Percentiles rank a stretch among this genome's conserved stretches.
Conservation (phyloP, 2,888 invertebrate genomes). For the Lampropteryx suffumata region DNA sequence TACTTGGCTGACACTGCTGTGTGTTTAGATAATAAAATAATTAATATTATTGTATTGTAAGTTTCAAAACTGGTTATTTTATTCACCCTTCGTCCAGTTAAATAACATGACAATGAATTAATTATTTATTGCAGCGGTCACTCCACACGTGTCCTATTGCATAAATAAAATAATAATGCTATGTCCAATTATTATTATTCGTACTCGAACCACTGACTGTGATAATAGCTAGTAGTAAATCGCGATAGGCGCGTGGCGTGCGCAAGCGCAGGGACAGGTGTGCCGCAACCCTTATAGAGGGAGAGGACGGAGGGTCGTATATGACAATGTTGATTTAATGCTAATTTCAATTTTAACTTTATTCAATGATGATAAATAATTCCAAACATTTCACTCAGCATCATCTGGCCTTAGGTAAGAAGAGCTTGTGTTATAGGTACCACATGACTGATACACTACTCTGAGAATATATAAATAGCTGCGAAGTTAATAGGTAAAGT, state of each 20-base stretch:
- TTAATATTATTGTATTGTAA: no score
- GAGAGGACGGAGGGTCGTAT: conserved; percentile 43
- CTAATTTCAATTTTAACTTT: conserved; percentile 24
- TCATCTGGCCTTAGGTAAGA: no score
- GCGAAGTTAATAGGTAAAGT: no score
- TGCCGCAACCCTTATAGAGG: conserved; percentile 40
- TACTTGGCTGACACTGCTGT: no score
- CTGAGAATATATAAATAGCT: no score
- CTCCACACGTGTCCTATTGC: conserved; percentile 36
- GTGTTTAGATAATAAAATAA: no score
- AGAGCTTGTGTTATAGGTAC: no score
- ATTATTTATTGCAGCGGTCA: conserved; percentile 31
- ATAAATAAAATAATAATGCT: conserved; percentile 40
- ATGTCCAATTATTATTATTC: conserved; percentile 7
- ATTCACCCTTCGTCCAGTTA: neutral
- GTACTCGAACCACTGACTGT: conserved; percentile 1
- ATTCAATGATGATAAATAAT: no score
- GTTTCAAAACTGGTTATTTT: no score
- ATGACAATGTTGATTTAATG: conserved; percentile 32
- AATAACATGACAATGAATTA: conserved; percentile 32
- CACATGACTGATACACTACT: no score
- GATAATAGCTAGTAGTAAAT: conserved; percentile 43
- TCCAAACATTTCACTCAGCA: no score
- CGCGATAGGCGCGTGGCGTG: conserved; percentile 49
- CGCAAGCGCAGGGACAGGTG: conserved; percentile 49